Percentiles rank a stretch among this genome's conserved stretches.
phyloP scores from a whole-genome alignment of 2,888 invertebrate species.

The Sepiola atlantica region DNA sequence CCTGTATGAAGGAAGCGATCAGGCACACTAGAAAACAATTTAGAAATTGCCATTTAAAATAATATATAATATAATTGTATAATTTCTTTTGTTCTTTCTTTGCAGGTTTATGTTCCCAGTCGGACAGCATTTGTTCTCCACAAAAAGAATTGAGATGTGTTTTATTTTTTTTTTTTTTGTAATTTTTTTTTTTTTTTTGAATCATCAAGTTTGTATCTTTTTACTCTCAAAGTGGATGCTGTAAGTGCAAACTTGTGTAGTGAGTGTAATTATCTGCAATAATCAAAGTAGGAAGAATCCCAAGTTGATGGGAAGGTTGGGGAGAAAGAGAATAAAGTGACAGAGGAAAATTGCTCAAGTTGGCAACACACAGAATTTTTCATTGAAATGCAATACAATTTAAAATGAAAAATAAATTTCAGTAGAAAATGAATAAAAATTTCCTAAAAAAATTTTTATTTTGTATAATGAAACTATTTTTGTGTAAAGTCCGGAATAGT shows the following conservation, averaged over 20 bases:
- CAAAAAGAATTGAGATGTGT: conserved; percentile 48
- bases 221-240: not conserved
- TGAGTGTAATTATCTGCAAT: too few species aligned
- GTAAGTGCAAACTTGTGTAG: not conserved
- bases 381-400: too few species aligned
- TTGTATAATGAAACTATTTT: not conserved
- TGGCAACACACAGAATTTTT: too few species aligned
- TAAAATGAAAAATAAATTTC: not conserved
- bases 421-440: not conserved
- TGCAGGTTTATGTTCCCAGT: conserved; percentile 66
- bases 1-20: too few species aligned
- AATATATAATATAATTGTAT: too few species aligned
- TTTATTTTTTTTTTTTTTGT: not conserved
- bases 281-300: too few species aligned
- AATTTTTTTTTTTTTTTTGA: not conserved
- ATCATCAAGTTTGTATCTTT: not conserved
- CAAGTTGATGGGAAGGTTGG: too few species aligned
- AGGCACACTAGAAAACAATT: too few species aligned
- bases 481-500: not conserved
- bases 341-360: too few species aligned
- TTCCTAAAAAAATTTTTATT: not conserved
- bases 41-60: too few species aligned
- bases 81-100: conserved; percentile 46
- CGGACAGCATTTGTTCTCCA: conserved; percentile 64
- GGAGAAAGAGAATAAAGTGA: too few species aligned